Percentiles rank a stretch among this genome's conserved stretches.
These are phyloP conservation scores for Drosophila ironensis DNA, from an alignment of 1,140 invertebrate species.

Conservation along the genomic window DNA sequence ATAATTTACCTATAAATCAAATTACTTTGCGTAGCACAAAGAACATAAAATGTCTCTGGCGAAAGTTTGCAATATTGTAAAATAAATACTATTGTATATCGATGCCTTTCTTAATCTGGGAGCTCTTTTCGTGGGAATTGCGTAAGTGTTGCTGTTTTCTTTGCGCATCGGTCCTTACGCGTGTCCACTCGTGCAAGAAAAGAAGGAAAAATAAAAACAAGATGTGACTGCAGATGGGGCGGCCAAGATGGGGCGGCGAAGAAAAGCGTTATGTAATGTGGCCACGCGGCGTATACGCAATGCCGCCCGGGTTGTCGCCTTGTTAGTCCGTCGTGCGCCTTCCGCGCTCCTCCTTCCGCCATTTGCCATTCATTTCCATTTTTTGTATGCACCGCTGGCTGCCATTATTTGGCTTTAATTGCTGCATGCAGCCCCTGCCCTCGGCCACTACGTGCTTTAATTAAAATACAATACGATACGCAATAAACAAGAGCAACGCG, in stretches of 20 bases:
- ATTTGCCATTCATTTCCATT: slow-evolving; percentile 72
- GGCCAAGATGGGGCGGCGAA: slow-evolving; percentile 15
- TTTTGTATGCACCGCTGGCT: slow-evolving; percentile 72
- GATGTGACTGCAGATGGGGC: slow-evolving; percentile 1
- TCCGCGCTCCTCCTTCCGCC: slow-evolving; percentile 5
- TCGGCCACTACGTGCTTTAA: slow-evolving; percentile 62
- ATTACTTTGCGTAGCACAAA: too few species aligned
- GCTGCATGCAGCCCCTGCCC: slow-evolving; percentile 53
- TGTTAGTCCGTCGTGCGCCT: slow-evolving; percentile 42
- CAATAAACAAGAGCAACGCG: neutral
- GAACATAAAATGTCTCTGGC: too few species aligned
- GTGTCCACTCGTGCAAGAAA: slow-evolving; percentile 56
- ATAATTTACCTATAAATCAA: too few species aligned
- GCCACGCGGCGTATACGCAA: slow-evolving; percentile 66
- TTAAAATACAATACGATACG: slow-evolving; percentile 63
- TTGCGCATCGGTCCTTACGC: slow-evolving; percentile 44
- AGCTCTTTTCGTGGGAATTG: slow-evolving; percentile 41
- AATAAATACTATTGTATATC: neutral
- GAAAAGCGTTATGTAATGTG: slow-evolving; percentile 72
- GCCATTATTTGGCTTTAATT: slow-evolving; percentile 78
- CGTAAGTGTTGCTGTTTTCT: slow-evolving; percentile 35
- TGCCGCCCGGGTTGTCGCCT: slow-evolving; percentile 52
- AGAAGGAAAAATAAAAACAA: slow-evolving; percentile 1
- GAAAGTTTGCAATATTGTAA: neutral
- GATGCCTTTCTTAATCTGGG: neutral